Conservation (phyloP, 2,888 invertebrate genomes). For the Melanostoma scalare region DNA sequence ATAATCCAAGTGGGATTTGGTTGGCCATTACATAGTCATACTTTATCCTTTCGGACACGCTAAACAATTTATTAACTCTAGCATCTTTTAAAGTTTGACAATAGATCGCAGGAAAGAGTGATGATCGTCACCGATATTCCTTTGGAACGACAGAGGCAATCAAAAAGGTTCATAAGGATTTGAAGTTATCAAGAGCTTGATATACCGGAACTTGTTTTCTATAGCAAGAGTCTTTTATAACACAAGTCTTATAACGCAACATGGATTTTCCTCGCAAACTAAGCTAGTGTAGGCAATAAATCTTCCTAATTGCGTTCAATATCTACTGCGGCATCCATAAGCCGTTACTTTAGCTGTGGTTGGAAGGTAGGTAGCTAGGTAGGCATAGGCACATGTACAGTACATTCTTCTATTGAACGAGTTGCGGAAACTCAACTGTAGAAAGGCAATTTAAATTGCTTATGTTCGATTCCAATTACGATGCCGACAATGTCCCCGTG, state of each 20-base stretch:
- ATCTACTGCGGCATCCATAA: constrained; percentile 29
- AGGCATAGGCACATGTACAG: not conserved
- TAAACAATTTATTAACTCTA: constrained; percentile 11
- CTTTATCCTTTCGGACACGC: no score
- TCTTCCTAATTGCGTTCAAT: constrained; percentile 49
- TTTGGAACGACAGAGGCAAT: no score
- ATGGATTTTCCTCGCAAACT: constrained; percentile 28
- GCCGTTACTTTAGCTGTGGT: constrained; percentile 13
- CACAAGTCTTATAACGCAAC: constrained; percentile 1
- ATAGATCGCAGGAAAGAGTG: constrained; percentile 15
- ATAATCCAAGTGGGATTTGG: constrained; percentile 30
- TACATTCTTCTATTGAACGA: constrained; percentile 10
- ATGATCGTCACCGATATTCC: no score
- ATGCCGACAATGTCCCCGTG: constrained; percentile 50
- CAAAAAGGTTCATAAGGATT: no score
- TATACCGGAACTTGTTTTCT: constrained; percentile 12
- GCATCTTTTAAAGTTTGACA: constrained; percentile 2
- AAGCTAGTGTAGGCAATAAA: constrained; percentile 50
- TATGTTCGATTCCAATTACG: constrained; percentile 56
- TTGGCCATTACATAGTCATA: not conserved
- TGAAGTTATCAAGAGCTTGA: no score
- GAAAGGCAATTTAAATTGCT: constrained; percentile 43
- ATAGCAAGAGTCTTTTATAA: not conserved
- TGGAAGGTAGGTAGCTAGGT: not conserved
- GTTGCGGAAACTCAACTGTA: constrained; percentile 16